Base-by-base conservation (phyloP, 2,888 invertebrate genomes). In the Amiota minor region DNA sequence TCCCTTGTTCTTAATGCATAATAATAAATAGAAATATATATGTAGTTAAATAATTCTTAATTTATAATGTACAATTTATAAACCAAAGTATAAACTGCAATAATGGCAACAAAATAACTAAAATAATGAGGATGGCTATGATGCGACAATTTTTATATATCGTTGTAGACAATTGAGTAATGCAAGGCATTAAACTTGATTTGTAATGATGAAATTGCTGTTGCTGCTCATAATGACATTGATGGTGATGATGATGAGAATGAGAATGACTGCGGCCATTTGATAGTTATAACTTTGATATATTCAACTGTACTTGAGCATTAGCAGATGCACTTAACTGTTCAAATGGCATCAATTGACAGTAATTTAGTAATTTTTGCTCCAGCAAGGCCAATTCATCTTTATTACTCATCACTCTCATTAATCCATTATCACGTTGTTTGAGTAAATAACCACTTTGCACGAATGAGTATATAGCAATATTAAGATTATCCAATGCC, bases 401-500 rank as follows among this genome's bases (percentile, higher is more conserved):
- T 10, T 73, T 72, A 0, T 67, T 50, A 0, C 76, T 75, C 35
- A 79, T 75, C 6, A 35, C 35, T 50, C 77, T 78, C 78, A 88
- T 74, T 35, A 83, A 74, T 4, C 88, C 88, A 23, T 80, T 81
- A 2, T 83, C 82, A 11, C 87, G 88, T 8, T 78, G 79, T 50
- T 85, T 88, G 9, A 74, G 62, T 10, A 89, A 72, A 78, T 85
- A 88, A 1, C 83, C 86, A 14, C 88, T 88, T 47, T 90, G 89
- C 6, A 89, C 87, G 0, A 93, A 90, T 1, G 92, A 92, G 62
- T 90, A 90, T 67, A 93, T 84, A 77, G 93, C 93, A 88, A 92
- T 92, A 50, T 89, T 90, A 67, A 91, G 89, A 71, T 92, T 91
- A 78, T 96, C 95, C 78, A 96, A 90, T 56, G 94, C 94, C 74